phyloP scores from a whole-genome alignment of 2,113 vertebrate genomes.

The Aramus guarauna region DNA sequence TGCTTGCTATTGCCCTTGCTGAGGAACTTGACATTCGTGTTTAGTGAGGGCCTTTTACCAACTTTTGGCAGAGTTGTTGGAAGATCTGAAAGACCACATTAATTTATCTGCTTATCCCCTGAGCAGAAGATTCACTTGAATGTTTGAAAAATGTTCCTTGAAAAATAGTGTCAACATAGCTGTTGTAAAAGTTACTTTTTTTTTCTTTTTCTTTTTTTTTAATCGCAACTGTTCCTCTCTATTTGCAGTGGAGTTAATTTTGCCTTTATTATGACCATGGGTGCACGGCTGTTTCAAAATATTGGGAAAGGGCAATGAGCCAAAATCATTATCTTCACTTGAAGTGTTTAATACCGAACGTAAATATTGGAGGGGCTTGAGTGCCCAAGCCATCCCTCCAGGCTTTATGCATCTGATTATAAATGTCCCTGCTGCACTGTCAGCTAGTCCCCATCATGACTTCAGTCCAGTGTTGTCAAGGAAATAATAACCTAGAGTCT shows the following conservation, averaged over 20 bases:
- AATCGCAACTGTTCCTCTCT: background rate
- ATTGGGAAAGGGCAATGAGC: slow-evolving; percentile 29
- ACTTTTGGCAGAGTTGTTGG: background rate
- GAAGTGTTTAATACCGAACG: slow-evolving; percentile 34
- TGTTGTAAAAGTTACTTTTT: background rate
- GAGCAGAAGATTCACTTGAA: background rate
- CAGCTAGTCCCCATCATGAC: background rate
- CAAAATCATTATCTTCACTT: slow-evolving; percentile 60
- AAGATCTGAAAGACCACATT: background rate
- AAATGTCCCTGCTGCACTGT: background rate
- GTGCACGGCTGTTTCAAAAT: slow-evolving; percentile 26
- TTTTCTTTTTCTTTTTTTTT: background rate
- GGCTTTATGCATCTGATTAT: slow-evolving; percentile 34
- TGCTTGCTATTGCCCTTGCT: background rate
- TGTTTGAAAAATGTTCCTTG: background rate
- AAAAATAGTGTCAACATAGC: background rate
- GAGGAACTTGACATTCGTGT: background rate
- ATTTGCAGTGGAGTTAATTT: background rate
- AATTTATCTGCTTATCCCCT: background rate
- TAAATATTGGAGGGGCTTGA: slow-evolving; percentile 52
- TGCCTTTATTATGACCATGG: slow-evolving; percentile 16
- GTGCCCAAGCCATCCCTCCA: slow-evolving; percentile 16
- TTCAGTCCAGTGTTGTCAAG: background rate
- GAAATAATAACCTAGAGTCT: slow-evolving; percentile 11
- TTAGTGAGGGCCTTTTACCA: background rate